A percentile compares a stretch with the other conserved stretches of the same genome.
These are phyloP conservation scores for Drosophila funebris DNA, from an alignment of 1,140 invertebrate species.

Conservation along the genomic window DNA sequence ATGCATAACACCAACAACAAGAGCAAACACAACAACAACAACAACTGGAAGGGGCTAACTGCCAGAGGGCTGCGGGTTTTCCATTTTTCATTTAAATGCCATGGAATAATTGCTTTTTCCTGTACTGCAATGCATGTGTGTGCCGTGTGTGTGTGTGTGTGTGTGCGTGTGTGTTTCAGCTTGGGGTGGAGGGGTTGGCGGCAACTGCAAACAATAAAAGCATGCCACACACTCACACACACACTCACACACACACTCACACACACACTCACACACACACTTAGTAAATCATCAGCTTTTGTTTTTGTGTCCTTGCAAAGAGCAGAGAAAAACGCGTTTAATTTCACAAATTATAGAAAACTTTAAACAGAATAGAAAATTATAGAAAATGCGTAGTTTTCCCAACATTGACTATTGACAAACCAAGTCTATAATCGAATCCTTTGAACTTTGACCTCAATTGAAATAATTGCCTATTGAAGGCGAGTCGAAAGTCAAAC, in stretches of 20 bases:
- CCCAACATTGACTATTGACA: background rate
- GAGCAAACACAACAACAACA: background rate
- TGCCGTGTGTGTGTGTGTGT: slow-evolving; percentile 16
- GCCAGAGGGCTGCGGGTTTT: slow-evolving; percentile 42
- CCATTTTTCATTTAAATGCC: slow-evolving; percentile 78
- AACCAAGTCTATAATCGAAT: background rate
- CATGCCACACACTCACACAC: slow-evolving; percentile 2
- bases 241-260: background rate
- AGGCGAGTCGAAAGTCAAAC: no score
- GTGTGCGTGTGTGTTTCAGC: background rate
- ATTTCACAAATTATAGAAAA: background rate
- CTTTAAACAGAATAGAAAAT: background rate
- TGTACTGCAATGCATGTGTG: slow-evolving; percentile 40
- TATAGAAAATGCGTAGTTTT: background rate
- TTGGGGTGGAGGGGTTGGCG: background rate
- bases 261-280: background rate
- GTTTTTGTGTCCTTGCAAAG: slow-evolving; percentile 25
- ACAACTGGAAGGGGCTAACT: background rate
- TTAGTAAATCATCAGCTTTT: slow-evolving; percentile 23
- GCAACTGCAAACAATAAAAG: slow-evolving; percentile 21
- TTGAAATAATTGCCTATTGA: no score
- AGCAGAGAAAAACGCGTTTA: no score
- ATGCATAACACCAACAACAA: background rate
- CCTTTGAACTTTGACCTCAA: background rate
- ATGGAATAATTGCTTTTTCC: slow-evolving; percentile 78